Conservation (phyloP, 2,888 invertebrate species). For the Mycogona germanica region DNA sequence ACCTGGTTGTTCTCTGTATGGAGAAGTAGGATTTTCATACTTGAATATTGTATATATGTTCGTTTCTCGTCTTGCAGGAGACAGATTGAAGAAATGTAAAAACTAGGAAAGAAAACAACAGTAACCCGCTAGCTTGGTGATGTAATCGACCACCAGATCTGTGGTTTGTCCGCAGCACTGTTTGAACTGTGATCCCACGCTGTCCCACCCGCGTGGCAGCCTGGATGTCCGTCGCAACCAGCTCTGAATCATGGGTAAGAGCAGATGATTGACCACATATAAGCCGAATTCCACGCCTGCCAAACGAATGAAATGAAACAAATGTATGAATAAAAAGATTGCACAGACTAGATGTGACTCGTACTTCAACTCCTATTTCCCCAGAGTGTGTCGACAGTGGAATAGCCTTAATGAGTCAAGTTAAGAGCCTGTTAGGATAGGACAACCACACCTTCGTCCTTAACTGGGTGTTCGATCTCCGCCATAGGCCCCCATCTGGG, state of each 20-base stretch:
- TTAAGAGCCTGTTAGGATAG: too few relatives aligned
- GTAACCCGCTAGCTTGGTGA: slow-evolving; percentile 56
- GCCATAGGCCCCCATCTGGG: too few relatives aligned
- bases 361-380: too few relatives aligned
- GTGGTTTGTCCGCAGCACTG: slow-evolving; percentile 89
- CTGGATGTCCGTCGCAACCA: slow-evolving; percentile 60
- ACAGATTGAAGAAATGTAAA: background rate
- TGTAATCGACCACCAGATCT: slow-evolving; percentile 75
- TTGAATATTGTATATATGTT: background rate
- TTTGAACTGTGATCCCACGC: slow-evolving; percentile 78
- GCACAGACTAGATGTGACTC: too few relatives aligned
- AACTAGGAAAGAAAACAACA: background rate
- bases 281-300: slow-evolving; percentile 77
- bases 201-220: slow-evolving; percentile 50
- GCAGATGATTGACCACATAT: slow-evolving; percentile 80
- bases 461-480: too few relatives aligned
- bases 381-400: too few relatives aligned
- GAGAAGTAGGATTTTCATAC: background rate
- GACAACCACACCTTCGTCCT: too few relatives aligned
- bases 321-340: background rate
- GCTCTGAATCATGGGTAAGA: slow-evolving; percentile 84
- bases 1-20: background rate
- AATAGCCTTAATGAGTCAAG: too few relatives aligned
- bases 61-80: background rate
- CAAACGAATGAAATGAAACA: slow-evolving; percentile 18